Evolutionary conservation across 2,888 invertebrate genomes (phyloP), one percentile per base, ranked within the genome.

Genomic region (Eudasyphora cyanicolor): DNA sequence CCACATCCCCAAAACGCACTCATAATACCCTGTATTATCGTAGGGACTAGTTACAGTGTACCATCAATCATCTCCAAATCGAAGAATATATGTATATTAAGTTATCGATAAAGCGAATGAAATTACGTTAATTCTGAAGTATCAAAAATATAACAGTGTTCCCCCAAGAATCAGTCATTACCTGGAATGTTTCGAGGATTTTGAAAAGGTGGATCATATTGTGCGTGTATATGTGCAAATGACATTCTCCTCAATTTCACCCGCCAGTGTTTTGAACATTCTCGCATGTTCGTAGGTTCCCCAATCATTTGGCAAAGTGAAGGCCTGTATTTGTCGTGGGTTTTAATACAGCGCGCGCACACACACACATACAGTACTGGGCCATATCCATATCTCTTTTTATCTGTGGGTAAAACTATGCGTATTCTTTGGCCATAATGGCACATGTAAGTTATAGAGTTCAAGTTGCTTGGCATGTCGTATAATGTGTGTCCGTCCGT

Each of bases 291-390:
- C 42, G 51, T 49, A 29, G 1, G 19, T 42, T 71, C 54, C n/a
- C 24, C 57, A 76, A 74, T 21, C 77, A 80, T 78, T 83, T 78
- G 75, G 77, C 83, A 80, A 80, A 74, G 80, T 80, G 70, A 80
- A 80, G 83, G 80, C 75, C 77, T 76, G 35, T 83, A 77, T 64
- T 51, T 74, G 14, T 64, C 24, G 38, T 64, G 19, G 38, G 64
- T 38, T 64, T 64, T 8, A 14, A 5, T 57, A n/a, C 6, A 45
- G n/a, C 54, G 69, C 49, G 51, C 21, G 57, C 24, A 60, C 19
- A 32, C 24, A 8, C 51, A 12, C 71, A 54, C 35, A 80, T 12
- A 74, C 27, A n/a, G n/a, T n/a, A n/a, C n/a, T n/a, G n/a, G n/a
- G n/a, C n/a, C n/a, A n/a, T n/a, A 42, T 74, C 19, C 29, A 21